Evolutionary conservation across 2,113 vertebrate genomes (phyloP).

Genomic region (Corvus hawaiiensis): DNA sequence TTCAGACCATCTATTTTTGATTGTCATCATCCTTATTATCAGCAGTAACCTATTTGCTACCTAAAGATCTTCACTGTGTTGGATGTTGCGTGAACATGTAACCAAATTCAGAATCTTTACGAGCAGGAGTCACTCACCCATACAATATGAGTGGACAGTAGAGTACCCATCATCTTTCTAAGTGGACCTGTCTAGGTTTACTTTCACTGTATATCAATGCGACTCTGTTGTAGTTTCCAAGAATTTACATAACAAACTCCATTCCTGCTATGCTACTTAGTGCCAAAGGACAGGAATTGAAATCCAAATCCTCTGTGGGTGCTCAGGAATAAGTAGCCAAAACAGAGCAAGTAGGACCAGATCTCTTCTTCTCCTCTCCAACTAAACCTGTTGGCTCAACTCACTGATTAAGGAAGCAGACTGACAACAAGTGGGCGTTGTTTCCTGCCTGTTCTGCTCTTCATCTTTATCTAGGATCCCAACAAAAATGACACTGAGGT

Average conservation of each 20-base stretch:
- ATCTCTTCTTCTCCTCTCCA: neutral
- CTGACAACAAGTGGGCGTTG: neutral
- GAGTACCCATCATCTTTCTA: neutral
- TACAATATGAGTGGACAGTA: neutral
- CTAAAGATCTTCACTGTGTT: neutral
- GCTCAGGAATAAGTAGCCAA: fast-evolving
- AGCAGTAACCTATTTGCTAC: neutral
- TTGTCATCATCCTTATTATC: neutral
- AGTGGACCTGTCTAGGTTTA: too few relatives aligned
- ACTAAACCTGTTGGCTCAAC: neutral
- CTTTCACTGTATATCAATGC: fast-evolving
- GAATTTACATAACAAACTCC: neutral
- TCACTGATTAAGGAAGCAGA: neutral
- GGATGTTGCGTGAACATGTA: neutral
- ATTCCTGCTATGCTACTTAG: neutral
- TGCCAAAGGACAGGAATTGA: neutral
- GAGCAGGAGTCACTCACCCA: neutral
- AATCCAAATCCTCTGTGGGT: neutral
- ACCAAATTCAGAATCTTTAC: neutral
- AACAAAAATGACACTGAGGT: neutral
- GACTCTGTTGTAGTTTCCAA: neutral
- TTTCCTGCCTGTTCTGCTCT: neutral
- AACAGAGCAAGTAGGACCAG: fast-evolving
- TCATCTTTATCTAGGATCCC: neutral
- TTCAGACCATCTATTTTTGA: neutral